phyloP scores from a whole-genome alignment of 2,797 vertebrate genomes.

The Atherinosoma microstoma region DNA sequence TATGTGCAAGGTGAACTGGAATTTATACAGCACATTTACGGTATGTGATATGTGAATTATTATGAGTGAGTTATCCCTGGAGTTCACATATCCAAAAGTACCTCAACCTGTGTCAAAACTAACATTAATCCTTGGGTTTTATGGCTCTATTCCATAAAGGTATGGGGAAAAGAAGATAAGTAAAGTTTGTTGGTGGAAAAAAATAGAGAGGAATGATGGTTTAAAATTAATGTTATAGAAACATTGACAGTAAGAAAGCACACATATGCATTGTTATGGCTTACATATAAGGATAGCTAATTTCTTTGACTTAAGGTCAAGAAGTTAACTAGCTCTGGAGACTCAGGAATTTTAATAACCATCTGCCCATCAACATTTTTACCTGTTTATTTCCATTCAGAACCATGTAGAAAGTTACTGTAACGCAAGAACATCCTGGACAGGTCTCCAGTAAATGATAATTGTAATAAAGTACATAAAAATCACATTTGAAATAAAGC shows the following conservation, averaged over 20 bases:
- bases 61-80: not conserved
- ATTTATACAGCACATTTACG: not conserved
- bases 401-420: too few species aligned
- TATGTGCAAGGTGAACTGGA: conserved; percentile 9
- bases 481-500: not conserved
- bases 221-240: too few species aligned
- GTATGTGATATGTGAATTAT: not conserved
- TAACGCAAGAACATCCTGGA: not conserved
- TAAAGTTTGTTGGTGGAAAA: conserved; percentile 4
- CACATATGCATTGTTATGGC: too few species aligned
- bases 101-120: conserved; percentile 4
- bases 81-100: too few species aligned
- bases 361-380: too few species aligned
- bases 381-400: not conserved
- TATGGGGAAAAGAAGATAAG: conserved; percentile 1
- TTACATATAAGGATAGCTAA: too few species aligned
- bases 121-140: not conserved
- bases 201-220: not conserved
- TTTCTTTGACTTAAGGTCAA: too few species aligned
- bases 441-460: not conserved
- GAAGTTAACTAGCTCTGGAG: too few species aligned
- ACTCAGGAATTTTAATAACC: too few species aligned
- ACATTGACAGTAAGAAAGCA: too few species aligned
- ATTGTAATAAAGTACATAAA: not conserved
- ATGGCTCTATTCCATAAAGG: not conserved